Evolutionary conservation across 2,797 vertebrate genomes (phyloP).

Genomic region (Rachycentron canadum): DNA sequence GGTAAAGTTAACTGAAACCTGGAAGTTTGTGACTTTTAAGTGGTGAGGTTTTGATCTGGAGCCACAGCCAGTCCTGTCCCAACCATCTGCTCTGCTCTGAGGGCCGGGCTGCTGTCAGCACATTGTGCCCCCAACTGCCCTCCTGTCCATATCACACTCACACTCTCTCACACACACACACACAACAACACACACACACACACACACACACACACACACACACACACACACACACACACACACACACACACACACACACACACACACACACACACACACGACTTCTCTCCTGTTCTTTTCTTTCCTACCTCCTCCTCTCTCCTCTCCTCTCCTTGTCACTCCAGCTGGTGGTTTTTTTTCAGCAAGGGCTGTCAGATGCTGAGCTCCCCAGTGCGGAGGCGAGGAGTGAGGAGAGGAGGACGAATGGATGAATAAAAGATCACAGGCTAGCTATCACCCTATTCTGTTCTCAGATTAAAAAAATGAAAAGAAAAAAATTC

Average conservation of each 20-base stretch:
- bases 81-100: conserved; percentile 78
- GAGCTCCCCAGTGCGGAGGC: conserved; percentile 62
- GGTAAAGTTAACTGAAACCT: conserved; percentile 43
- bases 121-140: conserved; percentile 66
- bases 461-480: conserved; percentile 45
- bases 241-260: conserved; percentile 29
- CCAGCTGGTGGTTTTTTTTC: conserved; percentile 80
- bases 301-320: conserved; percentile 32
- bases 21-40: conserved; percentile 50
- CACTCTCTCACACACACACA: conserved; percentile 13
- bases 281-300: conserved; percentile 8
- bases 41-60: conserved; percentile 59
- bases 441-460: conserved; percentile 68
- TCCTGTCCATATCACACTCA: conserved; percentile 35
- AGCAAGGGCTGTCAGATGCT: conserved; percentile 68
- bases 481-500: conserved; percentile 28
- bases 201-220: conserved; percentile 14
- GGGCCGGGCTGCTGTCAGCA: conserved; percentile 72
- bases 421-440: conserved; percentile 81
- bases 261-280: conserved; percentile 15
- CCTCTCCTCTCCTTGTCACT: conserved; percentile 68
- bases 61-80: conserved; percentile 53
- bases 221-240: conserved; percentile 7
- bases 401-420: conserved; percentile 68
- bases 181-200: conserved; percentile 38